phyloP scores from a whole-genome alignment of 1,140 invertebrate genomes.

The Saccostrea cuccullata region DNA sequence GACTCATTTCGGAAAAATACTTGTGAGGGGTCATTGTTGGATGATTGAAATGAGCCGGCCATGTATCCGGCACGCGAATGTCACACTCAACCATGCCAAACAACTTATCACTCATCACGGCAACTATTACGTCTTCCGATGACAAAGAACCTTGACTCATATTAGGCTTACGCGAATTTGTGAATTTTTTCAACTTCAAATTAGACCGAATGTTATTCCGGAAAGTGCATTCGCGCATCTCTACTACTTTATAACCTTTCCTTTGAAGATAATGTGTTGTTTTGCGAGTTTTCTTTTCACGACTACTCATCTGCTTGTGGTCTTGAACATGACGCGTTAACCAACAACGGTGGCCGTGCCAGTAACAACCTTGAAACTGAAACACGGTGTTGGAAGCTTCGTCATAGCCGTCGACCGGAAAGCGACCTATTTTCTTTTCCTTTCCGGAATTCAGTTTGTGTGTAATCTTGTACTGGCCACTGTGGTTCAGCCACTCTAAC shows the following conservation, averaged over 20 bases:
- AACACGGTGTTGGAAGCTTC: conserved; percentile 14
- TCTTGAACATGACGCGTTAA: conserved; percentile 27
- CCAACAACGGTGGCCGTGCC: conserved; percentile 39
- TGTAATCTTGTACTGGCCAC: not conserved
- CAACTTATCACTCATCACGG: not conserved
- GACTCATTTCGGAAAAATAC: conserved; percentile 53
- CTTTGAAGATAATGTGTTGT: conserved; percentile 12
- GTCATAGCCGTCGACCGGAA: conserved; percentile 42
- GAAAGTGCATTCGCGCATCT: conserved; percentile 41
- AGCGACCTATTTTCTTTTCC: conserved; percentile 43
- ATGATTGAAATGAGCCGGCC: conserved; percentile 41
- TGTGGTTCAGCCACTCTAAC: conserved; percentile 42
- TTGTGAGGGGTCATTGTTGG: conserved; percentile 47
- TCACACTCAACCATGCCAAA: conserved; percentile 55
- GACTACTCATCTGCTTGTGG: not conserved
- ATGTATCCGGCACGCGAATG: conserved; percentile 53
- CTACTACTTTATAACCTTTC: conserved; percentile 35
- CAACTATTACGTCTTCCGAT: conserved; percentile 42
- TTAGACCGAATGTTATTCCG: not conserved
- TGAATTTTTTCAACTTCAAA: conserved; percentile 27
- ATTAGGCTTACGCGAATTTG: not conserved
- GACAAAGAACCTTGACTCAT: conserved; percentile 22
- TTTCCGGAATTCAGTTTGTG: conserved; percentile 42
- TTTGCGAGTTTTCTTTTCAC: conserved; percentile 32
- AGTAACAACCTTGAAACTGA: conserved; percentile 46